phyloP scores from a whole-genome alignment of 2,797 vertebrate genomes.

The Coregonus ussuriensis region DNA sequence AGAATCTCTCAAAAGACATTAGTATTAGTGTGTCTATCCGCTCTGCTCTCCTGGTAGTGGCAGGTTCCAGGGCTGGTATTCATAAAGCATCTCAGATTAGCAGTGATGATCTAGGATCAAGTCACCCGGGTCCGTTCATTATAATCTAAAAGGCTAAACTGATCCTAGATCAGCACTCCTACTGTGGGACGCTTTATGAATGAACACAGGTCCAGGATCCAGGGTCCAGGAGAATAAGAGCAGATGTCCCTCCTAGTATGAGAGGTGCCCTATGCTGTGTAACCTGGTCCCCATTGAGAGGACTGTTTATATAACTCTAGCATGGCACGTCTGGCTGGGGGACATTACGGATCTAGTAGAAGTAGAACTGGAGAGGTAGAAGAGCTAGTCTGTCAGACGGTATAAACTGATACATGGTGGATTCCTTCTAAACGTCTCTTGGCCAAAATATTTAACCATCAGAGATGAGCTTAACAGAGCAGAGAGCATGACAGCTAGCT shows the following conservation, averaged over 20 bases:
- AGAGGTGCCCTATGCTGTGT: constrained; percentile 73
- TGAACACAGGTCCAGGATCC: no score
- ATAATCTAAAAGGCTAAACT: no score
- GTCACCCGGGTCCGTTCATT: no score
- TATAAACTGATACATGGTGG: constrained; percentile 67
- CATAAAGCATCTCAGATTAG: constrained; percentile 18
- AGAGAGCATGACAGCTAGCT: no score
- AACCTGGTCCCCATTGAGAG: constrained; percentile 66
- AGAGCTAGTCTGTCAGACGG: constrained; percentile 66
- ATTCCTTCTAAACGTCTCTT: constrained; percentile 53
- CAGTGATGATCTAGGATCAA: no score
- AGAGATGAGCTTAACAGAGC: constrained; percentile 28
- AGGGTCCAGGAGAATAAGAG: constrained; percentile 72
- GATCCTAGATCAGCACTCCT: no score
- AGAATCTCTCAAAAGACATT: constrained; percentile 46
- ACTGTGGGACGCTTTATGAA: no score
- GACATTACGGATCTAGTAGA: constrained; percentile 82
- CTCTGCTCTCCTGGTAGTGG: constrained; percentile 48
- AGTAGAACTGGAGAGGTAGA: constrained; percentile 71
- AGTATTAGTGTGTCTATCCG: constrained; percentile 58
- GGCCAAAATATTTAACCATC: background rate
- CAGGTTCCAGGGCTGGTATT: constrained; percentile 53
- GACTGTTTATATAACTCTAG: constrained; percentile 85
- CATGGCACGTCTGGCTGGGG: constrained; percentile 71
- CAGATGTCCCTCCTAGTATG: constrained; percentile 75